These are phyloP conservation scores for Babyrousa celebensis DNA, from an alignment of 2,797 vertebrate species.

Conservation along the genomic window DNA sequence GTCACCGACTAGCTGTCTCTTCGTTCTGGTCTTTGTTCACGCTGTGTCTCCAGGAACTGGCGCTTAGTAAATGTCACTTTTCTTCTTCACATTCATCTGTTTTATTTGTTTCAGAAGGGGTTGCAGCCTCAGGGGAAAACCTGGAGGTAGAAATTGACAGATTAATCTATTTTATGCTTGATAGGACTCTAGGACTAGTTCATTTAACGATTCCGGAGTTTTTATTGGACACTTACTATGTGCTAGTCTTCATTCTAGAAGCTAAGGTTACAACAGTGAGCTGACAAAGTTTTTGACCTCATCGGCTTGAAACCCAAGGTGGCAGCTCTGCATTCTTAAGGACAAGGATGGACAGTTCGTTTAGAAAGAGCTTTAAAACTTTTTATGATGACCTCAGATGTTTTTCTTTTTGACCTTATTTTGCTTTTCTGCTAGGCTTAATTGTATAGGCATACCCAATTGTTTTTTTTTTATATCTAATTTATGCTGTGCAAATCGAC, in stretches of 20 bases:
- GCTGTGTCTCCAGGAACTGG: background rate
- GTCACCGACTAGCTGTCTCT: background rate
- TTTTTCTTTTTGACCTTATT: background rate
- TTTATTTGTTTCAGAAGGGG: background rate
- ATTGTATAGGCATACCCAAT: background rate
- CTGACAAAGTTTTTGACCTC: background rate
- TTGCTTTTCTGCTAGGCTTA: slow-evolving; percentile 9
- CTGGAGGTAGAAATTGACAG: background rate
- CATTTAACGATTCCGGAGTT: background rate
- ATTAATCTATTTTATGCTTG: background rate
- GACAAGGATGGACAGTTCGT: background rate
- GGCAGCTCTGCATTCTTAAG: slow-evolving; percentile 8
- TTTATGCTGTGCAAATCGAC: background rate
- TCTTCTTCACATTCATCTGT: background rate
- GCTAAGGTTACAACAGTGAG: background rate
- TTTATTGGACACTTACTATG: background rate
- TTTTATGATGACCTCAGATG: background rate
- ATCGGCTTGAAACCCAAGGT: background rate
- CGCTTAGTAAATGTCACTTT: background rate
- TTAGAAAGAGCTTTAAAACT: slow-evolving; percentile 21
- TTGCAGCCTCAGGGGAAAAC: background rate
- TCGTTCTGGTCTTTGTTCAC: background rate
- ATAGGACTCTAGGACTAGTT: background rate
- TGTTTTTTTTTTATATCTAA: background rate
- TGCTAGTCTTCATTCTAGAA: background rate